These are phyloP conservation scores for Anoncus sp. DNA, from an alignment of 2,888 invertebrate species.

Conservation along the genomic window DNA sequence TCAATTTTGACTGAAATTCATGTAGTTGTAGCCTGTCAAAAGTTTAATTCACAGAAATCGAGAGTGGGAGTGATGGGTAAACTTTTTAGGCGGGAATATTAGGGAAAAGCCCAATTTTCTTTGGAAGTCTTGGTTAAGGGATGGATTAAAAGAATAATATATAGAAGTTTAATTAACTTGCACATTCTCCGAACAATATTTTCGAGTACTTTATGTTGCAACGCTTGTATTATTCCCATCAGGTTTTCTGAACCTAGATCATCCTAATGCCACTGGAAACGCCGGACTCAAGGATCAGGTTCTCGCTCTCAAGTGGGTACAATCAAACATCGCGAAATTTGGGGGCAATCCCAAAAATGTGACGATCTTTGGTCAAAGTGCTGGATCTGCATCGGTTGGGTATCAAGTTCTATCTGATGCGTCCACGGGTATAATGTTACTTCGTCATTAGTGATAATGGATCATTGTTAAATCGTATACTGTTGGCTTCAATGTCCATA, in stretches of 20 bases:
- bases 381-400: conserved; percentile 81
- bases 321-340: conserved; percentile 84
- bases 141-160: neutral
- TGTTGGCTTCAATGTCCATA: neutral
- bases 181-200: neutral
- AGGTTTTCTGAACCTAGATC: conserved; percentile 81
- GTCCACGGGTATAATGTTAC: conserved; percentile 65
- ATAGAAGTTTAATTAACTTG: neutral
- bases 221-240: neutral
- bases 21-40: conserved; percentile 67
- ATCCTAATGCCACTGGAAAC: conserved; percentile 71
- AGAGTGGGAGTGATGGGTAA: too few species aligned
- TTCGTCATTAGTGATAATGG: neutral
- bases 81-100: neutral
- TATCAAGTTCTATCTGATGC: conserved; percentile 66
- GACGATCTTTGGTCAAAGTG: conserved; percentile 85
- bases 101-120: neutral
- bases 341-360: conserved; percentile 84
- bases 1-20: conserved; percentile 21
- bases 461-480: conserved; percentile 4
- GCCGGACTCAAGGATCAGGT: conserved; percentile 83
- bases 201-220: too few species aligned
- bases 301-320: conserved; percentile 84
- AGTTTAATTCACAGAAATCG: neutral
- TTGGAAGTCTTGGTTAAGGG: neutral